A percentile compares a stretch with the other conserved stretches of the same genome.
These are phyloP conservation scores for Danio albolineatus DNA, from an alignment of 2,797 vertebrate genomes.

Conservation along the genomic window DNA sequence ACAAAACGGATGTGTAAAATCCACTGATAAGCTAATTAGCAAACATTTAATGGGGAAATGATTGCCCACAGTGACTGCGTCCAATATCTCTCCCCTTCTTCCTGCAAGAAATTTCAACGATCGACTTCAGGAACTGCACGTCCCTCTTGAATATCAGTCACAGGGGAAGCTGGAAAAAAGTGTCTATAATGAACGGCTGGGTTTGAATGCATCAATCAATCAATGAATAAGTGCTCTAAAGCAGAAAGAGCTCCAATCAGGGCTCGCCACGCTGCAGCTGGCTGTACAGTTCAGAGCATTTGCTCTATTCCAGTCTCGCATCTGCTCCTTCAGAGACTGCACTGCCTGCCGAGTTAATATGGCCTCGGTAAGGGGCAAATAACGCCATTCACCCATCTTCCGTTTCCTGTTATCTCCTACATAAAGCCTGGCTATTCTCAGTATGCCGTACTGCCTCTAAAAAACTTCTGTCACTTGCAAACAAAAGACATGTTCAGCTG, in stretches of 20 bases:
- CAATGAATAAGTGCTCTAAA: slow-evolving; percentile 42
- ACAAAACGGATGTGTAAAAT: slow-evolving; percentile 7
- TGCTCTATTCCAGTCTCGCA: slow-evolving; percentile 57
- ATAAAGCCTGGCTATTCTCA: slow-evolving; percentile 38
- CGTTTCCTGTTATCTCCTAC: slow-evolving; percentile 26
- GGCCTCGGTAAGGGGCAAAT: slow-evolving; percentile 66
- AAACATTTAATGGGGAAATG: slow-evolving; percentile 29
- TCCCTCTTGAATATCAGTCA: slow-evolving; percentile 22
- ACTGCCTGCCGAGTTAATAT: slow-evolving; percentile 68
- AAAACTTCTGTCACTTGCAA: slow-evolving; percentile 45
- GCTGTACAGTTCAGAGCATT: slow-evolving; percentile 48
- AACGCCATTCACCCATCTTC: slow-evolving; percentile 54
- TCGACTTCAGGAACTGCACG: neutral
- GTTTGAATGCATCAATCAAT: slow-evolving; percentile 50
- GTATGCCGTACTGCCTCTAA: slow-evolving; percentile 15
- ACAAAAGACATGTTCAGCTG: slow-evolving; percentile 37
- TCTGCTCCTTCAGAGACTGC: slow-evolving; percentile 70
- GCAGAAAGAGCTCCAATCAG: slow-evolving; percentile 28
- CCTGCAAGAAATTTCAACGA: slow-evolving; percentile 9
- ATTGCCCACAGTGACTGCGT: neutral
- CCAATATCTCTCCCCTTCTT: slow-evolving; percentile 7
- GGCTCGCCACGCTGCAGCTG: slow-evolving; percentile 51
- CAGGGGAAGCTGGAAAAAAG: slow-evolving; percentile 39
- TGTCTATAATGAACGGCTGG: slow-evolving; percentile 44
- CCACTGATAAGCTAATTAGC: slow-evolving; percentile 46